Conservation (phyloP, 2,797 vertebrate genomes). For the Bovichtus diacanthus region DNA sequence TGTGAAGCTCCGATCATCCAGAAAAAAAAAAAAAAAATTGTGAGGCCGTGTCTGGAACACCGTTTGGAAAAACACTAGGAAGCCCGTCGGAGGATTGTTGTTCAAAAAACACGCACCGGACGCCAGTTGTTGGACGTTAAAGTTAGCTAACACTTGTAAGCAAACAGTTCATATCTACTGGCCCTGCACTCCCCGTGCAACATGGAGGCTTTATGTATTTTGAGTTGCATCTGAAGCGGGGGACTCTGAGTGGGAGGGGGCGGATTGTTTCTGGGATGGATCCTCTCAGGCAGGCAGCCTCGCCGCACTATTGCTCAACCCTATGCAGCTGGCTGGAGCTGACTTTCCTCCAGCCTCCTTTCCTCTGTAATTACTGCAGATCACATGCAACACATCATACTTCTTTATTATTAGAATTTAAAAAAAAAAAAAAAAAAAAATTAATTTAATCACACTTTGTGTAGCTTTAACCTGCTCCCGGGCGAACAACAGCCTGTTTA, state of each 20-base stretch:
- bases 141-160: conserved; percentile 43
- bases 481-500: neutral
- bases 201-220: conserved; percentile 87
- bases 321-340: conserved; percentile 52
- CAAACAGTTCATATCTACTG: conserved; percentile 49
- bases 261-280: conserved; percentile 75
- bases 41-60: conserved; percentile 57
- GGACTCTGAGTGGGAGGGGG: conserved; percentile 79
- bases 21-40: too few species aligned
- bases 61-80: conserved; percentile 54
- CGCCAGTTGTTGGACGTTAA: conserved; percentile 24
- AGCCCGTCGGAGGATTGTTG: conserved; percentile 39
- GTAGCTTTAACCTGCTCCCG: neutral
- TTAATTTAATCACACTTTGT: too few species aligned
- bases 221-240: conserved; percentile 81
- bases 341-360: conserved; percentile 13
- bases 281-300: conserved; percentile 57
- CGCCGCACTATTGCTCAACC: conserved; percentile 49
- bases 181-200: conserved; percentile 76
- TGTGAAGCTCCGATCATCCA: conserved; percentile 52
- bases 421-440: too few species aligned
- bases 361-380: conserved; percentile 33
- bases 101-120: conserved; percentile 31
- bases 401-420: conserved; percentile 1
- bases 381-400: conserved; percentile 26